Conservation (phyloP, 2,888 invertebrate species). For the Tinea pellionella region DNA sequence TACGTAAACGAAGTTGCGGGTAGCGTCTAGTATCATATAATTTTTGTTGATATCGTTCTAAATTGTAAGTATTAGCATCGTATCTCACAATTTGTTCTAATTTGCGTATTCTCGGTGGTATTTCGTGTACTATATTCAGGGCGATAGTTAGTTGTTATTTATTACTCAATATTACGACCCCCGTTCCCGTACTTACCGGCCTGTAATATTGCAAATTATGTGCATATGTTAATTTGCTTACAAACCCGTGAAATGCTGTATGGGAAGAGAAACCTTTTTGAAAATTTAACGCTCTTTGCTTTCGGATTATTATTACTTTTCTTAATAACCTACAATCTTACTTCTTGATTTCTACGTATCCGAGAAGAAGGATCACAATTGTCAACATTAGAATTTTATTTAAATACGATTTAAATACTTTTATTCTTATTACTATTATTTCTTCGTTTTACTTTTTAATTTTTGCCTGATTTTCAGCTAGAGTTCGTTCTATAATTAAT, state of each 20-base stretch:
- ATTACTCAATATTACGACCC: constrained; percentile 21
- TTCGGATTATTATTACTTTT: background rate
- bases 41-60: background rate
- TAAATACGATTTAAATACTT: too few relatives aligned
- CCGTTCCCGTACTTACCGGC: constrained; percentile 20
- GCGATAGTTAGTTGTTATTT: constrained; percentile 23
- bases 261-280: background rate
- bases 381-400: too few relatives aligned
- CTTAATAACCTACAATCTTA: too few relatives aligned
- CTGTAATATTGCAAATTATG: constrained; percentile 21
- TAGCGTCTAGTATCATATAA: too few relatives aligned
- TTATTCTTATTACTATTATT: too few relatives aligned
- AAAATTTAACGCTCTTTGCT: background rate
- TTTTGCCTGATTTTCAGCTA: too few relatives aligned
- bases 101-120: constrained; percentile 16
- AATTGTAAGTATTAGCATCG: background rate
- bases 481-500: too few relatives aligned
- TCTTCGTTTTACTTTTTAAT: too few relatives aligned
- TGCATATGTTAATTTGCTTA: constrained; percentile 22
- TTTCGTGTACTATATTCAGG: constrained; percentile 19
- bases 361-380: too few relatives aligned
- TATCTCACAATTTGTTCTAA: constrained; percentile 17
- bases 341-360: too few relatives aligned
- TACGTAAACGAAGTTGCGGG: too few relatives aligned
- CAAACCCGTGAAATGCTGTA: background rate